Evolutionary conservation across 2,113 vertebrate genomes (phyloP), one percentile per base, ranked within the genome.

Genomic region (Phalacrocorax pelagicus): DNA sequence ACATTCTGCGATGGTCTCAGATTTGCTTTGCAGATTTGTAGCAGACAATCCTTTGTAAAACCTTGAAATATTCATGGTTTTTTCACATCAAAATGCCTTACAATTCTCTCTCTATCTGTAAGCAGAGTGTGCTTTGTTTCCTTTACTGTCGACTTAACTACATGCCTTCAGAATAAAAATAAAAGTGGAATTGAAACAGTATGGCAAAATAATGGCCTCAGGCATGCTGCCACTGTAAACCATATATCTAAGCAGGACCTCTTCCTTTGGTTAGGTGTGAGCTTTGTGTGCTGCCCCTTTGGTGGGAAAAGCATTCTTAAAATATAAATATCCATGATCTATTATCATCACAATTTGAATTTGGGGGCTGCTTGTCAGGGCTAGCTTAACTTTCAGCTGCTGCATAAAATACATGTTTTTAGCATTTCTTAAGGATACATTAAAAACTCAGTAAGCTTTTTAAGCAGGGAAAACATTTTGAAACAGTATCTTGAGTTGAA

Each of bases 1-100:
- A 74, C 55, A 52, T 95, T 88, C 55, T 82, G 71, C 1, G 1
- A 32, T 51, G 21, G 59, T 34, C 61, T 67, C 34, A 58, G 69
- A 81, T 96, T 95, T 93, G 44, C 69, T 93, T 92, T 94, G 70
- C 58, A 84, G 80, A 92, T 86, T 82, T 86, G 69, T 42, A 79
- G 67, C 59, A 78, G 67, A 38, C 21, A 71, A 59, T 78, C 42
- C 38, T 92, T 78, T 86, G 15, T 55, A 88, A 90, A 88, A 42
- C 42, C 24, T 58, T 90, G 46, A 96, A 86, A 73, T 86, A 87
- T 63, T 69, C 1, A 5, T 42, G 7, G 0, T 10, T 15, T 81
- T 51, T 75, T 27, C 36, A n/a, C 34, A 54, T 51, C 77, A 62
- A 80, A 62, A 54, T 67, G 11, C 12, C 29, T 70, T 80, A 52